Evolutionary conservation across 2,797 vertebrate genomes (phyloP).

Genomic region (Nothura maculosa): DNA sequence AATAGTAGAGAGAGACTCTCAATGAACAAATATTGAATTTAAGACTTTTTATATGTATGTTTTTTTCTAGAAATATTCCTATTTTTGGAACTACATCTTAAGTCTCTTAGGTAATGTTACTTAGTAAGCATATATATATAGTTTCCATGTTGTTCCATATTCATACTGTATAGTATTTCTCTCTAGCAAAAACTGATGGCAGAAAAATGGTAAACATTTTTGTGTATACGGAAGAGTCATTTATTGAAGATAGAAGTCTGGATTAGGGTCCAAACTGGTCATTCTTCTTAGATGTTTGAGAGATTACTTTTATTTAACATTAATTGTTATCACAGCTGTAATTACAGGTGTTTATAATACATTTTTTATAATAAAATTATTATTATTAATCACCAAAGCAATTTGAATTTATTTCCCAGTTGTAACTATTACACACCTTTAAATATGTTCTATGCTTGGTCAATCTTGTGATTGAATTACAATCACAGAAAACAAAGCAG

Average conservation of each 20-base stretch:
- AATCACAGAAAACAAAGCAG: not conserved
- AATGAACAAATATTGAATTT: no score
- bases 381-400: not conserved
- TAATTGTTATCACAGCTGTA: not conserved
- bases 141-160: not conserved
- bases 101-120: no score
- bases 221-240: not conserved
- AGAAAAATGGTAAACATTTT: not conserved
- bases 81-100: no score
- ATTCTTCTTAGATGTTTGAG: not conserved
- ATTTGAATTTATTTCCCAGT: not conserved
- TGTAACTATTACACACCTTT: not conserved
- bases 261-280: not conserved
- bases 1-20: no score
- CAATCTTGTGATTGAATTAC: no score
- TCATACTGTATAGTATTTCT: not conserved
- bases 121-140: not conserved
- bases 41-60: no score
- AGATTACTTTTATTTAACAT: not conserved
- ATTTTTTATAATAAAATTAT: not conserved
- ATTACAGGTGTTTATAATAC: no score
- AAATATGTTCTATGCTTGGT: not conserved
- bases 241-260: not conserved
- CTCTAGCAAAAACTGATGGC: not conserved
- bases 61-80: no score